These are phyloP conservation scores for Vanessa cardui DNA, from an alignment of 2,888 invertebrate genomes.

Conservation along the genomic window DNA sequence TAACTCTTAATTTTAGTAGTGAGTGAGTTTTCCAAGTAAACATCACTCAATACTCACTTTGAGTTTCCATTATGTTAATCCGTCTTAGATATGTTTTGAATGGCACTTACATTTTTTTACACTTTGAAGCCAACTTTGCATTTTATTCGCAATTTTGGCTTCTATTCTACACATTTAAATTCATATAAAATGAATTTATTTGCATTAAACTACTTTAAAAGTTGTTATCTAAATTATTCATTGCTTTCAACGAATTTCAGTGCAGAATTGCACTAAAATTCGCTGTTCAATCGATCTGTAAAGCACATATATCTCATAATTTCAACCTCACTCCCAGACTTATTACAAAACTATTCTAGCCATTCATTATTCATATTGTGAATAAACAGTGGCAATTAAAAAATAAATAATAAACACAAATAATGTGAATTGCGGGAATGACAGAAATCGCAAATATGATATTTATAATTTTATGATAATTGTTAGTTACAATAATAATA, in stretches of 20 bases:
- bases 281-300: conserved; percentile 5
- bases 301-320: conserved; percentile 1
- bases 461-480: neutral
- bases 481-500: too few relatives aligned
- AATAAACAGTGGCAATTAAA: conserved; percentile 65
- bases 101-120: conserved; percentile 38
- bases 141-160: conserved; percentile 51
- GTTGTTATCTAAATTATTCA: neutral
- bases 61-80: conserved; percentile 1
- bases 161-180: conserved; percentile 38
- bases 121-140: conserved; percentile 54
- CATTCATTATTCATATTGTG: conserved; percentile 69
- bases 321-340: conserved; percentile 56
- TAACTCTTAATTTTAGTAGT: neutral
- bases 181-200: neutral
- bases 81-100: conserved; percentile 52
- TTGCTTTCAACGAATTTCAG: neutral
- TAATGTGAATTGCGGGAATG: neutral
- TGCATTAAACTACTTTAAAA: neutral
- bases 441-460: neutral
- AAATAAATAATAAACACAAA: neutral
- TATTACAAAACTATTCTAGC: conserved; percentile 50
- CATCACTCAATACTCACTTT: conserved; percentile 7
- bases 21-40: conserved; percentile 15
- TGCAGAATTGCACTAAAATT: neutral